Conservation (phyloP, 2,113 vertebrate genomes). For the Pseudopodoces humilis region DNA sequence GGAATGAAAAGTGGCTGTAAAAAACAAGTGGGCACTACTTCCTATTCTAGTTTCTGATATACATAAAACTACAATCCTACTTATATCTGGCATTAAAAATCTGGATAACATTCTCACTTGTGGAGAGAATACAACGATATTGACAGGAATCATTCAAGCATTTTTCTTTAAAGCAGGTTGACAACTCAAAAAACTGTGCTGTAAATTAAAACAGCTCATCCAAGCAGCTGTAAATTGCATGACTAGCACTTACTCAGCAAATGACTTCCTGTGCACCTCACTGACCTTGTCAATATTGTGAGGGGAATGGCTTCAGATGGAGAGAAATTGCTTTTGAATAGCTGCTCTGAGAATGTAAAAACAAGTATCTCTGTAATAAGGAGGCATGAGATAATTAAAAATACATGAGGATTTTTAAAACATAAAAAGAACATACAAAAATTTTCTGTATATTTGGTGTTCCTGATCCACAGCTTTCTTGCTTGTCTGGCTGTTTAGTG, state of each 20-base stretch:
- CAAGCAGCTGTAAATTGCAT: slow-evolving; percentile 22
- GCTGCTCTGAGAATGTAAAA: background rate
- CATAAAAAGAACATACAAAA: background rate
- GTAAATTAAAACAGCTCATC: slow-evolving; percentile 34
- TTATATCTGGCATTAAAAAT: background rate
- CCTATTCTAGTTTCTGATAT: background rate
- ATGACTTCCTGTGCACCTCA: slow-evolving; percentile 21
- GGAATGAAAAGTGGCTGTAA: background rate
- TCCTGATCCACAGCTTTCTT: background rate
- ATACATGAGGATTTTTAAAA: background rate
- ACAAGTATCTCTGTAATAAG: background rate
- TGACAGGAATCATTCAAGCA: background rate
- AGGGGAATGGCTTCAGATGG: background rate
- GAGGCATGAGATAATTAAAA: background rate
- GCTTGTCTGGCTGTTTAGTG: background rate
- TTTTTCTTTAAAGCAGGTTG: background rate
- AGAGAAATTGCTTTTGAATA: slow-evolving; percentile 7
- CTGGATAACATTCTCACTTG: background rate
- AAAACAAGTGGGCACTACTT: background rate
- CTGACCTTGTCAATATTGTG: slow-evolving; percentile 39
- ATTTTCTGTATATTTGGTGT: background rate
- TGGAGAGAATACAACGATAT: background rate
- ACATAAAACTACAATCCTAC: background rate
- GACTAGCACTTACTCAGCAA: slow-evolving; percentile 46
- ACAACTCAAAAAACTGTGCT: background rate